Conservation (phyloP, 1,140 invertebrate genomes). For the Polypedilum pembai region DNA sequence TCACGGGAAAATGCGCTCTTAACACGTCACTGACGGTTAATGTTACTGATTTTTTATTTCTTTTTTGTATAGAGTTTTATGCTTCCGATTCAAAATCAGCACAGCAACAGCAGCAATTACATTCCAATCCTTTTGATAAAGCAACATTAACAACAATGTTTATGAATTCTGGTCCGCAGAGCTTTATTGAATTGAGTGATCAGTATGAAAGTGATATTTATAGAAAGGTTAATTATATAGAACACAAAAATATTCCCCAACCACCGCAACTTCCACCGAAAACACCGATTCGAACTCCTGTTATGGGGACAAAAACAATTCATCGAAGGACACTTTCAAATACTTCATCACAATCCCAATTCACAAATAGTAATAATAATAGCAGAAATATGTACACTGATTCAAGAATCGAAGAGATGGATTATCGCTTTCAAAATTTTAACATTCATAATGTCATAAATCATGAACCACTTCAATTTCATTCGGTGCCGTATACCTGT, state of each 20-base stretch:
- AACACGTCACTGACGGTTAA: too few species aligned
- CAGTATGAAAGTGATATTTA: slow-evolving; percentile 7
- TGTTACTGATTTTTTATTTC: background rate
- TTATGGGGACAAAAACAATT: slow-evolving; percentile 41
- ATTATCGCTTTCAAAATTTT: slow-evolving; percentile 24
- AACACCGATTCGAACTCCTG: slow-evolving; percentile 37
- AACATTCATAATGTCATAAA: slow-evolving; percentile 14
- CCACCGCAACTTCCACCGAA: background rate
- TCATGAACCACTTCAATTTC: background rate
- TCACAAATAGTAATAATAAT: background rate
- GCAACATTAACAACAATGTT: background rate
- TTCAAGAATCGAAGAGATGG: background rate
- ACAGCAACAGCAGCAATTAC: background rate
- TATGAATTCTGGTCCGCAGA: slow-evolving; percentile 37
- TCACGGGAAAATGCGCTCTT: too few species aligned
- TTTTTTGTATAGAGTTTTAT: background rate
- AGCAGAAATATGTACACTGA: background rate
- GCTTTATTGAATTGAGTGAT: slow-evolving; percentile 40
- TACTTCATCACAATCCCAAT: slow-evolving; percentile 33
- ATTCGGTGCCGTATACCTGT: slow-evolving; percentile 14
- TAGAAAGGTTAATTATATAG: slow-evolving; percentile 6
- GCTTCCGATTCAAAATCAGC: background rate
- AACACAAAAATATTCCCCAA: background rate
- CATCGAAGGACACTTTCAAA: slow-evolving; percentile 41
- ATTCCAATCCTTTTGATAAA: slow-evolving; percentile 22